A percentile compares a stretch with the other conserved stretches of the same genome.
Conservation (phyloP, 2,888 invertebrate species). For the Nomada hirtipes region DNA sequence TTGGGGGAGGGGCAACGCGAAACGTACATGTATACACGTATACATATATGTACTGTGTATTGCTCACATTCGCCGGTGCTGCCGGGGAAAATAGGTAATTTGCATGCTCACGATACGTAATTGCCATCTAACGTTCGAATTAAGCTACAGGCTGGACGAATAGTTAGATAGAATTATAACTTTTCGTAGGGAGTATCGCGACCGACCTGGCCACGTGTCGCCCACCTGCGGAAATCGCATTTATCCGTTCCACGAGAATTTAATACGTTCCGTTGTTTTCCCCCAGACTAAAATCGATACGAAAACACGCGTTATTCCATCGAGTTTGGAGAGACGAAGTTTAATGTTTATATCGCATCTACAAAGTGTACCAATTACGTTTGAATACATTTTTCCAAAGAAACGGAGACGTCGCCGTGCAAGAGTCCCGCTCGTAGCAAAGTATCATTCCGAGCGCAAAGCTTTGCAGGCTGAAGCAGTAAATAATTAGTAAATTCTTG, state of each 20-base stretch:
- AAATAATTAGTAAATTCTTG: background rate
- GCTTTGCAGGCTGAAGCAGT: background rate
- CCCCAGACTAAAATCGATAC: conserved; percentile 20
- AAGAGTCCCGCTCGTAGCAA: background rate
- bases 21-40: background rate
- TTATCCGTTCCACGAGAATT: conserved; percentile 23
- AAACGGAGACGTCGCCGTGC: no score
- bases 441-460: background rate
- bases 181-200: conserved; percentile 45
- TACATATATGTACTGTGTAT: background rate
- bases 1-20: conserved; percentile 17
- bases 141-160: conserved; percentile 55
- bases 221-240: conserved; percentile 13
- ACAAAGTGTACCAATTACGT: no score
- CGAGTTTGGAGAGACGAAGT: no score
- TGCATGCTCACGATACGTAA: conserved; percentile 59
- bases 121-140: conserved; percentile 65
- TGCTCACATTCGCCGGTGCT: background rate
- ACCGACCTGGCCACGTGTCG: background rate
- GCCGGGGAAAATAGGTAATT: conserved; percentile 51
- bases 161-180: conserved; percentile 66
- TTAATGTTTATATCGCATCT: no score
- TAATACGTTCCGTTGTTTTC: conserved; percentile 23
- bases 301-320: background rate
- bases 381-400: no score